Conservation (phyloP, 2,888 invertebrate species). For the Lasiommata megera region DNA sequence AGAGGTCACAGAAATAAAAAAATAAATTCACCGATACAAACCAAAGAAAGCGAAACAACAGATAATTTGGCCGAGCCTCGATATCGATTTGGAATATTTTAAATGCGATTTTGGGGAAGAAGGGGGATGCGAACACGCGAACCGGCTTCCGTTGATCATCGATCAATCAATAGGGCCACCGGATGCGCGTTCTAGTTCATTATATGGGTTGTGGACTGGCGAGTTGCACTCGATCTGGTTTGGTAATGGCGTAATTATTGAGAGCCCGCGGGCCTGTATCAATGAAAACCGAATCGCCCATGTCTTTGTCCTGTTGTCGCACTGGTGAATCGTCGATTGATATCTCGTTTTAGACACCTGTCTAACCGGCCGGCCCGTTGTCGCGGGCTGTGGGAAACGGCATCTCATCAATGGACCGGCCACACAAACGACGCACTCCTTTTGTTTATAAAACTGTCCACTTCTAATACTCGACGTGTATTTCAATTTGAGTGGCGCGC, state of each 20-base stretch:
- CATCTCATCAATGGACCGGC: constrained; percentile 69
- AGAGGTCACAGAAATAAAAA: constrained; percentile 78
- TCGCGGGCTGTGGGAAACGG: constrained; percentile 66
- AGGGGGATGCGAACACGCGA: constrained; percentile 61
- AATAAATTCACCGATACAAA: constrained; percentile 62
- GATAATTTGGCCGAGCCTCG: constrained; percentile 62
- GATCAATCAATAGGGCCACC: constrained; percentile 51
- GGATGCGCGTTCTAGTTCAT: constrained; percentile 56
- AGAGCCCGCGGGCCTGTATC: constrained; percentile 37
- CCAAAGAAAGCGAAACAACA: constrained; percentile 76
- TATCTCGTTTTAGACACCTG: constrained; percentile 62
- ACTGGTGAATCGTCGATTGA: constrained; percentile 39
- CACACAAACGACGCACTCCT: constrained; percentile 58
- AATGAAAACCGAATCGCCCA: constrained; percentile 57
- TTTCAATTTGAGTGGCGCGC: constrained; percentile 56
- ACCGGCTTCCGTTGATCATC: constrained; percentile 52
- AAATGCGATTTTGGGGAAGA: constrained; percentile 63
- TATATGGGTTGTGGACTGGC: constrained; percentile 46
- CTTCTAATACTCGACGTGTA: constrained; percentile 60
- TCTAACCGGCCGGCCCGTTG: constrained; percentile 50
- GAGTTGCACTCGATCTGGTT: constrained; percentile 46
- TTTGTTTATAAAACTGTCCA: constrained; percentile 80
- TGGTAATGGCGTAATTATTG: constrained; percentile 48
- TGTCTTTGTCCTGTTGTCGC: constrained; percentile 18
- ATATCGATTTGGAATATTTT: constrained; percentile 59